Evolutionary conservation across 2,113 vertebrate species (phyloP).

Genomic region (Erythrolamprus reginae): DNA sequence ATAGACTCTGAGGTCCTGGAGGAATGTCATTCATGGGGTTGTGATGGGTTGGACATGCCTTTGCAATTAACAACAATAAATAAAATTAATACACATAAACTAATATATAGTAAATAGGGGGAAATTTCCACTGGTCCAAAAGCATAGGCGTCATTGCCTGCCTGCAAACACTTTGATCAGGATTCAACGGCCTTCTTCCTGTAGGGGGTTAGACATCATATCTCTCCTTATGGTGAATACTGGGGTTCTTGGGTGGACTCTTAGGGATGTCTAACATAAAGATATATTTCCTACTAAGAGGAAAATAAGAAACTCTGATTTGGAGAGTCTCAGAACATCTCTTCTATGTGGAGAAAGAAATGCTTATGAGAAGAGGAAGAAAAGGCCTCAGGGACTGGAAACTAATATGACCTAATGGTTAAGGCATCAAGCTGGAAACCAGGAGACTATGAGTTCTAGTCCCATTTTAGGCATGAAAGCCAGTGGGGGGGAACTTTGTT

Average conservation of each 20-base stretch:
- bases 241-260: background rate
- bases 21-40: too few species aligned
- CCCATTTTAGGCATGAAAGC: background rate
- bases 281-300: background rate
- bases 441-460: background rate
- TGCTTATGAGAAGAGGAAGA: background rate
- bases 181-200: background rate
- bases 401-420: too few species aligned
- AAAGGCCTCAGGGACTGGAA: background rate
- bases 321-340: background rate
- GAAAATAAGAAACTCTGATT: background rate
- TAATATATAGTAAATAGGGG: background rate
- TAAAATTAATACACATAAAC: background rate
- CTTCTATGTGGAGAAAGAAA: background rate
- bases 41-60: too few species aligned
- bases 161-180: background rate
- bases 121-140: background rate
- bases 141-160: background rate
- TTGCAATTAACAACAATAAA: too few species aligned
- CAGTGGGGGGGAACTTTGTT: background rate
- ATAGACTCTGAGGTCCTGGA: background rate
- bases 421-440: too few species aligned
- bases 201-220: background rate
- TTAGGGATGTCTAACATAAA: background rate
- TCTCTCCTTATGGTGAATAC: background rate